Base-by-base conservation (phyloP, 2,797 vertebrate species). In the Calcarius lapponicus region DNA sequence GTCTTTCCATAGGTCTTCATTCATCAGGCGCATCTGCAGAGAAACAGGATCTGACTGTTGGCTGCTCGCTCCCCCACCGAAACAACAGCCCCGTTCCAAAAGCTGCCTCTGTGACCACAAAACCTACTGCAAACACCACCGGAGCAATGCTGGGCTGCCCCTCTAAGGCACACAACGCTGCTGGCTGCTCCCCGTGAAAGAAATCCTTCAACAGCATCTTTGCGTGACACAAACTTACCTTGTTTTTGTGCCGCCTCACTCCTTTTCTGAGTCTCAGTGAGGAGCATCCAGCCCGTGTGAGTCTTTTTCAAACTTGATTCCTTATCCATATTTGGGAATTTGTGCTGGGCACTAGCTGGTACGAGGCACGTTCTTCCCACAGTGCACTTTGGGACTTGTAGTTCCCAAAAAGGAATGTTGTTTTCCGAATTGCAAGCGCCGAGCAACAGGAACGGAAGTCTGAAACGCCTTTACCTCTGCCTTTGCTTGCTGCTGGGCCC, bases 271-370 rank as follows among this genome's bases (percentile, higher is more conserved):
- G 82, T 87, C 83, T 92, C 86, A 87, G 84, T 70, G 88, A 47
- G 90, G 78, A 96, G 89, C 48, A 90, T 76, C 94, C 76, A 75
- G 85, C 34, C 67, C 48, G 90, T 7, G 38, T 20, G 65, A 76
- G 74, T 64, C 92, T 97, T 64, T 96, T 97, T 93, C 95, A 97
- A 97, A 97, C 90, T 86, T 91, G 93, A 97, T 96, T 97, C 87
- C 88, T 96, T 95, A 92, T 96, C 98, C 97, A 98, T 98, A 98
- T 98, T 98, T 97, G 98, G 98, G 96, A 96, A 98, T 97, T 92
- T 95, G 92, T 96, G 95, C 91, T 79, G 95, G 97, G 97, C 96
- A 96, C 72, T 75, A 54, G 94, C 93, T 96, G 96, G 94, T 96
- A 96, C 53, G 1, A 95, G 72, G 82, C 50, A 82, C 3, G 70